Percentiles rank a stretch among this genome's conserved stretches.
Evolutionary conservation across 2,888 invertebrate species (phyloP).

Genomic region (Laothoe populi): DNA sequence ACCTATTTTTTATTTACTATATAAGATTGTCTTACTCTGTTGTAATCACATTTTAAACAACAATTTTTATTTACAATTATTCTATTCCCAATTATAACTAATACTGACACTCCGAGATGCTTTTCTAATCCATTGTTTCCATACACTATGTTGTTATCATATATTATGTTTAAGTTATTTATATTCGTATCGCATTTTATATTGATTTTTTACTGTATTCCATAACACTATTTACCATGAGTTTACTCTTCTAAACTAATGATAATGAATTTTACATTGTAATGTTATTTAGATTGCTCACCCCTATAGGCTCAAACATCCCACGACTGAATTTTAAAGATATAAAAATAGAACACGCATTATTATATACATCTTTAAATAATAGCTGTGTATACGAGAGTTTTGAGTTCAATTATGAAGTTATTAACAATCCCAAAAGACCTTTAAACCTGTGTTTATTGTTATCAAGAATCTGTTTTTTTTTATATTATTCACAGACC

Average conservation of each 20-base stretch:
- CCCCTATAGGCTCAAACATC: constrained; percentile 8
- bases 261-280: not conserved
- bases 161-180: not conserved
- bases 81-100: not conserved
- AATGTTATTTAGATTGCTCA: not conserved
- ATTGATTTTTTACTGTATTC: not conserved
- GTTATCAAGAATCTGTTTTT: not conserved
- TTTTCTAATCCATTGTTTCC: not conserved
- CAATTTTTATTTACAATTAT: not conserved
- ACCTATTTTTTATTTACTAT: not conserved
- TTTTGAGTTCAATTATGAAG: not conserved
- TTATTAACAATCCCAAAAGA: not conserved
- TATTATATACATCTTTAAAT: not conserved
- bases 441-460: not conserved
- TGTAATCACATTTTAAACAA: not conserved
- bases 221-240: not conserved
- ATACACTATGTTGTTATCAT: not conserved
- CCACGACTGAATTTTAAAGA: not conserved
- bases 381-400: not conserved
- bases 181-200: not conserved
- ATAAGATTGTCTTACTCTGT: not conserved
- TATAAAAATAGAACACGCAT: not conserved
- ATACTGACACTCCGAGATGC: not conserved
- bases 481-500: not conserved
- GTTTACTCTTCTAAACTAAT: not conserved